Conservation (phyloP, 2,888 invertebrate species). For the Rhagonycha fulva region DNA sequence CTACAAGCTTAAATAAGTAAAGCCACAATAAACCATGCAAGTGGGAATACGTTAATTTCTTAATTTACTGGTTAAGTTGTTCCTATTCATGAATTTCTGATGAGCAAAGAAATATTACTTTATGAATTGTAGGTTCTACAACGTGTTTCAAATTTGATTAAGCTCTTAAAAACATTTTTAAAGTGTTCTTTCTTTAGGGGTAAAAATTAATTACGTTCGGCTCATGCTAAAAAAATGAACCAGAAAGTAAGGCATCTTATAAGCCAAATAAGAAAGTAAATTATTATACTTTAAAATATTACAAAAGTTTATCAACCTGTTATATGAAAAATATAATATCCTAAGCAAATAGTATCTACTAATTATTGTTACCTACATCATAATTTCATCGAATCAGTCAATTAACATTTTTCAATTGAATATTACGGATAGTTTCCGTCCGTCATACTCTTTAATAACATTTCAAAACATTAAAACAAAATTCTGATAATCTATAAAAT, state of each 20-base stretch:
- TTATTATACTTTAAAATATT: neutral
- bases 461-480: no score
- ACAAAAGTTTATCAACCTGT: neutral
- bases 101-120: constrained; percentile 53
- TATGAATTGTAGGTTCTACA: constrained; percentile 50
- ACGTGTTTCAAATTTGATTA: constrained; percentile 52
- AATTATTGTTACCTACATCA: no score
- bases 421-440: no score
- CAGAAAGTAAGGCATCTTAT: neutral
- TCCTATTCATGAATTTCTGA: constrained; percentile 52
- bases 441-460: no score
- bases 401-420: no score
- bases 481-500: no score
- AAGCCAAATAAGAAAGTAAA: neutral
- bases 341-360: neutral
- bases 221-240: constrained; percentile 10
- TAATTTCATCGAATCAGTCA: no score
- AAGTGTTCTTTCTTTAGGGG: constrained; percentile 21
- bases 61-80: constrained; percentile 56
- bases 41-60: constrained; percentile 58
- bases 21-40: constrained; percentile 55
- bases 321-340: no score
- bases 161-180: constrained; percentile 40
- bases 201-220: constrained; percentile 27
- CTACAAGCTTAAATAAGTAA: constrained; percentile 51